Conservation (phyloP, 2,888 invertebrate species). For the Mythimna loreyi region DNA sequence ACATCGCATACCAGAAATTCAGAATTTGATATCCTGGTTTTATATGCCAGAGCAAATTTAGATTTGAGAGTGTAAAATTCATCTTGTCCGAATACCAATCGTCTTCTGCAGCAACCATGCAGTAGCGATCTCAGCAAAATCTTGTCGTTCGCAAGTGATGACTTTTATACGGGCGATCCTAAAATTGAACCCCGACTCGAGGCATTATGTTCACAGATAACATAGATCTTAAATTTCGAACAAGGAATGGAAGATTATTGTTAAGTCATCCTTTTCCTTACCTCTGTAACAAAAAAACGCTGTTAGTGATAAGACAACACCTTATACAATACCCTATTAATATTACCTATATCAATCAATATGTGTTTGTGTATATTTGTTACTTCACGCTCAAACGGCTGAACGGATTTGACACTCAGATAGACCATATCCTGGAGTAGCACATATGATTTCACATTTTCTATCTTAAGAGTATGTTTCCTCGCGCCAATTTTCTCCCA, state of each 20-base stretch:
- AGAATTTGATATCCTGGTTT: neutral
- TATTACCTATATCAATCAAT: too few species aligned
- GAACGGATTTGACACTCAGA: too few species aligned
- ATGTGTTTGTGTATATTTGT: too few species aligned
- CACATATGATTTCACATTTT: too few species aligned
- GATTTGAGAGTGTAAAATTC: conserved; percentile 16
- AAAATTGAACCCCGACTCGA: conserved; percentile 40
- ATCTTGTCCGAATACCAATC: conserved; percentile 16
- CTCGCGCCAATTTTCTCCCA: too few species aligned
- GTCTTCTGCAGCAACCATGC: conserved; percentile 17
- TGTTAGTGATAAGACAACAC: too few species aligned
- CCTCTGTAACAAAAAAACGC: too few species aligned
- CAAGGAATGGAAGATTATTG: conserved; percentile 14
- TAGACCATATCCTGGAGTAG: too few species aligned
- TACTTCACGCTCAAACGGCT: too few species aligned
- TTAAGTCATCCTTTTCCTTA: too few species aligned
- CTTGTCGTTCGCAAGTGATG: conserved; percentile 28
- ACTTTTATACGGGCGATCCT: conserved; percentile 51
- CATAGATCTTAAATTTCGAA: conserved; percentile 29
- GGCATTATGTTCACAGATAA: conserved; percentile 46
- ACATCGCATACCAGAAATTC: neutral
- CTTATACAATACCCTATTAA: too few species aligned
- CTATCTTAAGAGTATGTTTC: too few species aligned
- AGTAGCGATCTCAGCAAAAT: conserved; percentile 40
- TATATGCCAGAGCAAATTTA: conserved; percentile 8